Conservation (phyloP, 2,113 vertebrate genomes). For the Asarcornis scutulata region DNA sequence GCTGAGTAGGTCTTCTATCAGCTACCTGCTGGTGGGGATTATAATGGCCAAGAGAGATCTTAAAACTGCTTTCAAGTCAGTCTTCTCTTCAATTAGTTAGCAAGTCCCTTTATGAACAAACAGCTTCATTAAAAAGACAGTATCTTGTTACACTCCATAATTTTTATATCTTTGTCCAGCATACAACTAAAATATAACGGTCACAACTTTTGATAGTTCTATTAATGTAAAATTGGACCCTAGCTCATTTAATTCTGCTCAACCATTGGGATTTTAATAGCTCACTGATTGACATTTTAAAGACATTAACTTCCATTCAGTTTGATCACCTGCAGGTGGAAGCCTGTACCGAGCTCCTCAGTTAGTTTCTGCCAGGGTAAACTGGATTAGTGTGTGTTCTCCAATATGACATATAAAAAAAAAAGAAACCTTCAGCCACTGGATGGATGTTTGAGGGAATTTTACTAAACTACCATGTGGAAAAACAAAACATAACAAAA, state of each 20-base stretch:
- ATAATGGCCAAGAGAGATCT: not conserved
- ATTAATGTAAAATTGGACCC: not conserved
- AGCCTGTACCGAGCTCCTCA: not conserved
- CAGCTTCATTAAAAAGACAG: not conserved
- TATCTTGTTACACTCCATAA: not conserved
- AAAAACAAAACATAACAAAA: too few relatives aligned
- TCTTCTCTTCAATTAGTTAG: not conserved
- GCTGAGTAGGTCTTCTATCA: not conserved
- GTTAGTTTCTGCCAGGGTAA: not conserved
- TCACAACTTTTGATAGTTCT: not conserved
- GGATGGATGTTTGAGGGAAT: not conserved
- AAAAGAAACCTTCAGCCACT: not conserved
- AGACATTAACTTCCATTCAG: not conserved
- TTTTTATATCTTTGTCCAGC: not conserved
- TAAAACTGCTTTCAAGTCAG: not conserved
- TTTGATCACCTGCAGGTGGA: not conserved
- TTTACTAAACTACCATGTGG: not conserved
- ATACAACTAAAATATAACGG: not conserved
- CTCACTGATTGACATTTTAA: not conserved
- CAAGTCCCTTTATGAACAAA: not conserved
- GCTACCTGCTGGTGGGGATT: not conserved
- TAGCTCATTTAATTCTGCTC: slow-evolving; percentile 12
- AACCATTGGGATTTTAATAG: not conserved
- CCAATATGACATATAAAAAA: not conserved
- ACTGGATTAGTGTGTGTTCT: not conserved